phyloP scores from a whole-genome alignment of 2,888 invertebrate genomes.

The Empis livida region DNA sequence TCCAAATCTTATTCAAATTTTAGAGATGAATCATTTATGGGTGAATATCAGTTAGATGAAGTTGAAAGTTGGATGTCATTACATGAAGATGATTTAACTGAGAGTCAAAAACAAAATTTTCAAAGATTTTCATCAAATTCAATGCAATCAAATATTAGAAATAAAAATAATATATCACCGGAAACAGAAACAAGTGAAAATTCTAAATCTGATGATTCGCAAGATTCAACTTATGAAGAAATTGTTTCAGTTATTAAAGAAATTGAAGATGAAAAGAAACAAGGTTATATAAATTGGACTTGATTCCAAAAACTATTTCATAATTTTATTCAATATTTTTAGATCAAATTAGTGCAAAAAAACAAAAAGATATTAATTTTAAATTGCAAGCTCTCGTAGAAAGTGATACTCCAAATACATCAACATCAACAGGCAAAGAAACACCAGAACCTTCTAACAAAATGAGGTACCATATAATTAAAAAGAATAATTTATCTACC shows the following conservation, averaged over 20 bases:
- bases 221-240: constrained; percentile 34
- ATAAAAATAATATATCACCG: constrained; percentile 6
- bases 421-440: too few relatives aligned
- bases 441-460: not conserved
- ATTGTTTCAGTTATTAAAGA: constrained; percentile 36
- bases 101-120: not conserved
- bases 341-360: constrained; percentile 2
- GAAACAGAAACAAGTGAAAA: constrained; percentile 18
- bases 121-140: constrained; percentile 18
- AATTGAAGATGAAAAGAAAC: constrained; percentile 34
- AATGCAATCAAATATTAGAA: not conserved
- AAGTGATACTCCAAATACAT: not conserved
- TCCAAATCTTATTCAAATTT: constrained; percentile 16
- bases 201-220: constrained; percentile 28
- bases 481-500: not conserved
- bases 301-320: not conserved
- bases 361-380: not conserved
- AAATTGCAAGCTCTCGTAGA: not conserved
- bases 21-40: constrained; percentile 29
- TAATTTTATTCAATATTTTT: not conserved
- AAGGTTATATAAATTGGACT: constrained; percentile 19
- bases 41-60: constrained; percentile 34
- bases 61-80: constrained; percentile 37
- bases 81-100: constrained; percentile 14
- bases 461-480: not conserved